These are phyloP conservation scores for Anastrepha obliqua DNA, from an alignment of 1,140 invertebrate species.

Conservation along the genomic window DNA sequence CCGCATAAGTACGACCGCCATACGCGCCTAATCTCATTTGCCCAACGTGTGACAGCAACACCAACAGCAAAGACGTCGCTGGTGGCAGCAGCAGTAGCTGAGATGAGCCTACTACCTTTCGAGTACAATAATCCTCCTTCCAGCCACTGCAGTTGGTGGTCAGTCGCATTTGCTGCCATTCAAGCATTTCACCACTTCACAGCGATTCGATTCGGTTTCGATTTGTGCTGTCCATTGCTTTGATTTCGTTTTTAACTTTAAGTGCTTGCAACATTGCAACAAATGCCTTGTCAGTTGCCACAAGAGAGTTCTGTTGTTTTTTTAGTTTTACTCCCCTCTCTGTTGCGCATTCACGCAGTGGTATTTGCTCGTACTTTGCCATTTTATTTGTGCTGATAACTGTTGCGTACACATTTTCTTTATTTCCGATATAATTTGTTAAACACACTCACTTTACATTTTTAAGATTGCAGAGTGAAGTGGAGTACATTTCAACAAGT, in stretches of 20 bases:
- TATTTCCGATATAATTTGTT: constrained; percentile 58
- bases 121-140: not conserved
- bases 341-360: not conserved
- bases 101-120: not conserved
- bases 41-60: constrained; percentile 39
- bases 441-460: constrained; percentile 58
- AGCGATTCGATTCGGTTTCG: constrained; percentile 34
- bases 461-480: constrained; percentile 53
- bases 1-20: not conserved
- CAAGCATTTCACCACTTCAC: constrained; percentile 33
- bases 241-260: constrained; percentile 54
- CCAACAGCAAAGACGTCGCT: constrained; percentile 1
- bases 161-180: constrained; percentile 33
- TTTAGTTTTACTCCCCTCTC: constrained; percentile 30
- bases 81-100: not conserved
- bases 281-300: constrained; percentile 2
- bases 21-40: constrained; percentile 49
- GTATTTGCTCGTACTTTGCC: not conserved
- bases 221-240: constrained; percentile 37
- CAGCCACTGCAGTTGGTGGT: not conserved
- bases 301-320: not conserved
- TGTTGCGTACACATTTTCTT: constrained; percentile 50
- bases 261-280: constrained; percentile 55
- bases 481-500: constrained; percentile 19
- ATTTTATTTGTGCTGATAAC: constrained; percentile 54